Evolutionary conservation across 2,888 invertebrate species (phyloP).

Genomic region (Catotricha subobsoleta): DNA sequence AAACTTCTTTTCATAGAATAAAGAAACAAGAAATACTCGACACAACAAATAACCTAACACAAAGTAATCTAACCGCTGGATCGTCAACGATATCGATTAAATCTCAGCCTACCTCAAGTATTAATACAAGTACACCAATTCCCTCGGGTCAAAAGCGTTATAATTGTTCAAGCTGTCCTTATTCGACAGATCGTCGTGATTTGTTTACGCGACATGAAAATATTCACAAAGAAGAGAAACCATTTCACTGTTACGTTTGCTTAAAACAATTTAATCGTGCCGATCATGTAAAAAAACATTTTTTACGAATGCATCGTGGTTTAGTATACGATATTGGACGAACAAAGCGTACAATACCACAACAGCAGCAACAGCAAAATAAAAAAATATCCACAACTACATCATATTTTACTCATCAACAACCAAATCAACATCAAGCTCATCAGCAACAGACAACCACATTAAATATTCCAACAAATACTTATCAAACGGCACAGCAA

Average conservation of each 20-base stretch:
- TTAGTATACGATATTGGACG: conserved; percentile 71
- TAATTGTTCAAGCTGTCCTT: conserved; percentile 73
- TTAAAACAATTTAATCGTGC: conserved; percentile 85
- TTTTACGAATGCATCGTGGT: conserved; percentile 79
- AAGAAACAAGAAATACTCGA: conserved; percentile 2
- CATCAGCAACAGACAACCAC: conserved; percentile 7
- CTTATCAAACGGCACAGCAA: conserved; percentile 6
- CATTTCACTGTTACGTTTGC: conserved; percentile 84
- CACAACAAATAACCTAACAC: background rate
- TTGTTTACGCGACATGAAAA: conserved; percentile 83
- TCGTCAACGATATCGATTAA: background rate
- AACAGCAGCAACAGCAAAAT: conserved; percentile 34
- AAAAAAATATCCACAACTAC: conserved; percentile 15
- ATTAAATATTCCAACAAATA: conserved; percentile 3
- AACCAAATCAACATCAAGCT: background rate
- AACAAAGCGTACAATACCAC: conserved; percentile 37
- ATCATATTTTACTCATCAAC: conserved; percentile 9
- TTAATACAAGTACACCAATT: conserved; percentile 12
- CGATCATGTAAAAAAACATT: conserved; percentile 89
- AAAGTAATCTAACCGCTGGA: background rate
- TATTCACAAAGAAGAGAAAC: conserved; percentile 84
- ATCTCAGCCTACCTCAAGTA: background rate
- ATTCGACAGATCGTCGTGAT: conserved; percentile 80
- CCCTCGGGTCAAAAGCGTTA: conserved; percentile 45
- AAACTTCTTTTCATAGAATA: background rate